Conservation (phyloP, 2,888 invertebrate genomes). For the Silvanus unidentatus region DNA sequence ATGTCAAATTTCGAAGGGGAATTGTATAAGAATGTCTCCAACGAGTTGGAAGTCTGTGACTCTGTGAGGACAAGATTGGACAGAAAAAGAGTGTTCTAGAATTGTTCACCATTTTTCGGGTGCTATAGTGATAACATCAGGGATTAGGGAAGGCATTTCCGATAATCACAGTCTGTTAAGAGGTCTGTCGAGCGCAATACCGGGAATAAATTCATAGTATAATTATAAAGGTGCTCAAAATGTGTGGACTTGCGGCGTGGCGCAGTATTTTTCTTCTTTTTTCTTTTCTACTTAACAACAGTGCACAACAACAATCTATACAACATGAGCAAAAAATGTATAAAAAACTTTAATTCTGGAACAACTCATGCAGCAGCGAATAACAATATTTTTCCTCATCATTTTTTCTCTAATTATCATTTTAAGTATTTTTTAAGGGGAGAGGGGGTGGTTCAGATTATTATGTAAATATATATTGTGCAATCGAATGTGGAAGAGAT, state of each 20-base stretch:
- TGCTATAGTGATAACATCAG: slow-evolving; percentile 37
- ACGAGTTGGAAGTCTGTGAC: too few species aligned
- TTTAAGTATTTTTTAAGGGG: slow-evolving; percentile 33
- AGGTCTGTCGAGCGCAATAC: slow-evolving; percentile 40
- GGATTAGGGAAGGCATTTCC: slow-evolving; percentile 48
- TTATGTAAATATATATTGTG: too few species aligned
- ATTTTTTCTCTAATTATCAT: too few species aligned
- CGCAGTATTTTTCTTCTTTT: slow-evolving; percentile 25
- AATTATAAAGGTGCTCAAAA: slow-evolving; percentile 35
- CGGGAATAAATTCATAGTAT: slow-evolving; percentile 25
- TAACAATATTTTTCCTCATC: too few species aligned
- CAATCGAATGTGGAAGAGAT: too few species aligned
- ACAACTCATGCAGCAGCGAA: slow-evolving; percentile 38
- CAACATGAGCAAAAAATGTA: slow-evolving; percentile 44
- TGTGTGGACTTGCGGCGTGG: slow-evolving; percentile 43
- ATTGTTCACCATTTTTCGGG: slow-evolving; percentile 19
- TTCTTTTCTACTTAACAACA: too few species aligned
- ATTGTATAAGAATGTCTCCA: too few species aligned
- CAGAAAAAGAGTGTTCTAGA: slow-evolving; percentile 13
- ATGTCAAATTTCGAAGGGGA: too few species aligned
- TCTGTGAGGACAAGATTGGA: slow-evolving; percentile 15
- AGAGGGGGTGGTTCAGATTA: slow-evolving; percentile 24
- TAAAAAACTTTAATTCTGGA: slow-evolving; percentile 39
- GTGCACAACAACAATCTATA: slow-evolving; percentile 43
- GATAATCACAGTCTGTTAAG: slow-evolving; percentile 50